These are phyloP conservation scores for Andrena dorsata DNA, from an alignment of 2,888 invertebrate species.

Conservation along the genomic window DNA sequence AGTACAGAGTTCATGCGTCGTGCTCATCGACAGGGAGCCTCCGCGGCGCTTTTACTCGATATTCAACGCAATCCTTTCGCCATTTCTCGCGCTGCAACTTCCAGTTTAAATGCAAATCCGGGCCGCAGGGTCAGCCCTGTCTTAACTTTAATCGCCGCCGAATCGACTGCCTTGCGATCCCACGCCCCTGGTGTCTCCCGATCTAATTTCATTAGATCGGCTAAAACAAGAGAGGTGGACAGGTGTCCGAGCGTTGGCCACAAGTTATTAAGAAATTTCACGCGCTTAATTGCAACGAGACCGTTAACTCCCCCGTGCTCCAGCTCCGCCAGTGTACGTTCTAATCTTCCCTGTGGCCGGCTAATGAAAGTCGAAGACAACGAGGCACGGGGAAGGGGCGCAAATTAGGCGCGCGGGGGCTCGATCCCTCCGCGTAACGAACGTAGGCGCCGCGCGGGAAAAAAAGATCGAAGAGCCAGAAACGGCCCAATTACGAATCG, in stretches of 20 bases:
- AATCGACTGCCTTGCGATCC: not conserved
- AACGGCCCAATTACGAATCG: conserved; percentile 57
- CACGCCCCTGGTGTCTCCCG: not conserved
- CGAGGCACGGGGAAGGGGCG: not conserved
- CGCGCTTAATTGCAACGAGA: conserved; percentile 25
- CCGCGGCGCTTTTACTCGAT: conserved; percentile 22
- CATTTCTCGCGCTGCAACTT: not conserved
- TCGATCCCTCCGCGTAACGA: conserved; percentile 12
- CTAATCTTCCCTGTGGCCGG: conserved; percentile 19
- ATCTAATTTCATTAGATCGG: not conserved
- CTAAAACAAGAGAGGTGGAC: not conserved
- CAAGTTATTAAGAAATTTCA: conserved; percentile 40
- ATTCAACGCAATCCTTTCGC: conserved; percentile 9
- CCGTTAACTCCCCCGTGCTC: conserved; percentile 10
- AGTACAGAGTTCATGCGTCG: conserved; percentile 32
- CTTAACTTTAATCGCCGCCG: not conserved
- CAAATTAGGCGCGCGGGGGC: conserved; percentile 16
- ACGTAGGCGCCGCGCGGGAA: not conserved
- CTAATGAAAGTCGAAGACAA: conserved; percentile 33
- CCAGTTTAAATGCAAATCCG: not conserved
- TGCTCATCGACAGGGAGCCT: conserved; percentile 53
- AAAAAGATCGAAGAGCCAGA: not conserved
- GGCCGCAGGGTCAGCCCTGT: not conserved
- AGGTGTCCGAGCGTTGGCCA: not conserved
- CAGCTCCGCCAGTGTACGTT: conserved; percentile 5